Conservation (phyloP, 1,140 invertebrate genomes). For the Drosophila orena region DNA sequence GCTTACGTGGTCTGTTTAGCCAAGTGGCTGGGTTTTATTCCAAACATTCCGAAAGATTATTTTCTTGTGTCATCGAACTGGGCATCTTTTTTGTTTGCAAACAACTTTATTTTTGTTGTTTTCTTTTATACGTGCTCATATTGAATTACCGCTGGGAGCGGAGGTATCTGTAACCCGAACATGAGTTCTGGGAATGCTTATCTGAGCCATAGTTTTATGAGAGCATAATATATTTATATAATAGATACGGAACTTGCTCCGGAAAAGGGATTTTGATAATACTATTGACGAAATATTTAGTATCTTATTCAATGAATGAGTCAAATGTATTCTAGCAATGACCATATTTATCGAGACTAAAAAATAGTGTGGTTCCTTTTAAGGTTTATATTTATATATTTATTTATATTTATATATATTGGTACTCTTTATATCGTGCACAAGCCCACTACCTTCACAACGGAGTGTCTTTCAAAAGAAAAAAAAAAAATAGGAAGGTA, state of each 20-base stretch:
- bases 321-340: no score
- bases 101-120: constrained; percentile 22
- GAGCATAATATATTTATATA: neutral
- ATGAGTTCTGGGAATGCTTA: constrained; percentile 35
- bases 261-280: neutral
- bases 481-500: constrained; percentile 15
- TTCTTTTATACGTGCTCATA: constrained; percentile 11
- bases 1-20: constrained; percentile 42
- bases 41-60: constrained; percentile 31
- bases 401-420: no score
- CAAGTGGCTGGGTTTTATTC: constrained; percentile 31
- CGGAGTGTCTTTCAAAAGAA: constrained; percentile 13
- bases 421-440: neutral
- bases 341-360: no score
- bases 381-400: no score
- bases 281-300: neutral
- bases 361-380: no score
- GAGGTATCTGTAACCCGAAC: constrained; percentile 22
- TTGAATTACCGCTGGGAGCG: constrained; percentile 5
- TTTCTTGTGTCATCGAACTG: constrained; percentile 38
- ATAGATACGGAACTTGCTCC: neutral
- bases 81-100: constrained; percentile 29
- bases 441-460: neutral
- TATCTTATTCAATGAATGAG: neutral
- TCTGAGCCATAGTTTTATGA: neutral